Evolutionary conservation across 1,140 invertebrate species (phyloP).

Genomic region (Orchestia grillus): DNA sequence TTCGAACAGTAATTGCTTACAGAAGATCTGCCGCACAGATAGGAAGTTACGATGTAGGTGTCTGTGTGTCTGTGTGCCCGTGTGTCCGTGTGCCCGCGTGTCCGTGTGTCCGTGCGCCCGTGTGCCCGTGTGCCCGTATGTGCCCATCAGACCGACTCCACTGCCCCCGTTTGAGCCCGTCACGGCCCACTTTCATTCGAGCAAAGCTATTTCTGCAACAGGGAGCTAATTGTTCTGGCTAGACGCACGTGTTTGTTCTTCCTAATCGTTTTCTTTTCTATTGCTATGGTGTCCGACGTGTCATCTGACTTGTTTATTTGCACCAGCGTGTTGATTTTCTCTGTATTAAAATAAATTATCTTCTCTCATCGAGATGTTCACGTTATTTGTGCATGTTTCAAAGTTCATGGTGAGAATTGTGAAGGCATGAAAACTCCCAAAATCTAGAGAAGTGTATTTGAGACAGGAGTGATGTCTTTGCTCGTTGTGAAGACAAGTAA

Average conservation of each 20-base stretch:
- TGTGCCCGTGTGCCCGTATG: too few species aligned
- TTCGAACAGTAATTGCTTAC: not conserved
- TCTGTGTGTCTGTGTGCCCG: too few species aligned
- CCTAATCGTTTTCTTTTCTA: not conserved
- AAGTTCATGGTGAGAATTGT: not conserved
- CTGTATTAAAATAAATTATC: not conserved
- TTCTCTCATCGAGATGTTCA: not conserved
- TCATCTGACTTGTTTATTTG: not conserved
- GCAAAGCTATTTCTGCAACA: not conserved
- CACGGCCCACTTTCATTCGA: not conserved
- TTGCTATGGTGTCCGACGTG: not conserved
- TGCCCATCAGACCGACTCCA: not conserved
- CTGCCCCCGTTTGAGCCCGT: not conserved
- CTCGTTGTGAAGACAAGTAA: not conserved
- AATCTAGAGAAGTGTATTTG: not conserved
- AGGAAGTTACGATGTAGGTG: not conserved
- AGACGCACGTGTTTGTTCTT: not conserved
- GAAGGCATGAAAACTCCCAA: not conserved
- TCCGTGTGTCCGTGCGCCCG: too few species aligned
- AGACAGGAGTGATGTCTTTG: not conserved
- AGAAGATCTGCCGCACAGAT: not conserved
- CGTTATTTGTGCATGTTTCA: not conserved
- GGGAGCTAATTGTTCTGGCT: not conserved
- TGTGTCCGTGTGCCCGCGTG: too few species aligned
- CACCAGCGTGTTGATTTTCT: not conserved